Percentiles rank a stretch among this genome's conserved stretches.
Evolutionary conservation across 1,140 invertebrate species (phyloP).

Genomic region (Dendrolimus kikuchii): DNA sequence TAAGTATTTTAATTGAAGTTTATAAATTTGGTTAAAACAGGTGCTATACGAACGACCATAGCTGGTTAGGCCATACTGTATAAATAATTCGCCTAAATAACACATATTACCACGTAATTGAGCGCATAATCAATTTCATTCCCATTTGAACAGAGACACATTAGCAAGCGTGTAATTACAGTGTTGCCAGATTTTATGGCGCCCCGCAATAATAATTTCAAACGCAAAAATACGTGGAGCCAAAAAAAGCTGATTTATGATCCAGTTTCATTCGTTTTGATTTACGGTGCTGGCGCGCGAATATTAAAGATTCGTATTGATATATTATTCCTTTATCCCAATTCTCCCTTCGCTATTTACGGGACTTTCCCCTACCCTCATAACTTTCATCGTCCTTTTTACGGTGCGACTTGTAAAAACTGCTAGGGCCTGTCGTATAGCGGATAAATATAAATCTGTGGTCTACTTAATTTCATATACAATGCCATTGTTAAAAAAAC

Average conservation of each 20-base stretch:
- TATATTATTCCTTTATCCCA: conserved; percentile 70
- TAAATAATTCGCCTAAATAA: too few relatives aligned
- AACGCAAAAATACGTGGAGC: conserved; percentile 26
- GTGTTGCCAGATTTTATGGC: conserved; percentile 4
- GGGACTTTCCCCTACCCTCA: conserved; percentile 57
- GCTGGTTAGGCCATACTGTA: too few relatives aligned
- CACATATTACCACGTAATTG: too few relatives aligned
- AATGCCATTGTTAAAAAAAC: too few relatives aligned
- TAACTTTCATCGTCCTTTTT: conserved; percentile 66
- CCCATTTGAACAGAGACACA: background rate
- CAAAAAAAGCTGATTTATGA: conserved; percentile 57
- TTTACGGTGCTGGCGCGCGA: conserved; percentile 63
- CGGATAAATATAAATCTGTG: conserved; percentile 28
- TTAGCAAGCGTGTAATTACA: conserved; percentile 8
- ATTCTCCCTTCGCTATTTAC: conserved; percentile 68
- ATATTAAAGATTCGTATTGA: conserved; percentile 71
- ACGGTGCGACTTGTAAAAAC: conserved; percentile 56
- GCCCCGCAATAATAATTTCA: conserved; percentile 31
- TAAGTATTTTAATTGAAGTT: too few relatives aligned
- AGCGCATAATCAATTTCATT: too few relatives aligned
- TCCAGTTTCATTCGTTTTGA: conserved; percentile 64
- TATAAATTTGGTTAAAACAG: too few relatives aligned
- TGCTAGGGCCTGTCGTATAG: conserved; percentile 33
- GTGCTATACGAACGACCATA: too few relatives aligned
- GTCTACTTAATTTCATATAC: too few relatives aligned